Evolutionary conservation across 2,113 vertebrate genomes (phyloP).

Genomic region (Onychostruthus taczanowskii): DNA sequence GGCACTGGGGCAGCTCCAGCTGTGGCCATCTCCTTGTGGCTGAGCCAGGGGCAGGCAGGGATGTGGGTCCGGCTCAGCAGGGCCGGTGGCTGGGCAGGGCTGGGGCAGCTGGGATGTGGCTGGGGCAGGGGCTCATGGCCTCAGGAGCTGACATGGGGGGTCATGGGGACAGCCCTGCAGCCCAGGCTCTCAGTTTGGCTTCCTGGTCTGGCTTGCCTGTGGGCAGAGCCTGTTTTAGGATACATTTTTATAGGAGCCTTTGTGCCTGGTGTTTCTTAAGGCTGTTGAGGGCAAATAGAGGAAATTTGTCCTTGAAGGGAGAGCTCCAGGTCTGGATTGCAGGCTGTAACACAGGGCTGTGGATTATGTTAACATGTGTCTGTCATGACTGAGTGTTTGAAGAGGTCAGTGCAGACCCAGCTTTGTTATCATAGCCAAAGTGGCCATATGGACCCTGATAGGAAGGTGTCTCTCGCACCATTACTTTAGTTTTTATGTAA

Average conservation of each 20-base stretch:
- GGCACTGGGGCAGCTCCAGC: background rate
- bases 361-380: rapidly evolving
- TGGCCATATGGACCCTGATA: background rate
- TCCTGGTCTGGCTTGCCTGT: background rate
- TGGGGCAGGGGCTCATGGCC: background rate
- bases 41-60: background rate
- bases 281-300: background rate
- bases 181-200: background rate
- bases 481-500: background rate
- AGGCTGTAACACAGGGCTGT: rapidly evolving
- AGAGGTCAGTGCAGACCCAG: rapidly evolving
- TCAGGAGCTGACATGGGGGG: rapidly evolving
- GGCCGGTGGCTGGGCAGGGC: background rate
- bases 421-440: background rate
- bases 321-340: background rate
- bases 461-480: background rate
- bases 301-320: background rate
- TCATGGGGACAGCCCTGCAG: rapidly evolving
- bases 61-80: background rate
- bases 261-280: background rate
- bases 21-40: background rate
- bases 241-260: background rate
- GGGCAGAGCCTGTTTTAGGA: background rate
- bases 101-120: rapidly evolving
- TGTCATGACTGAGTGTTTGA: rapidly evolving